Conservation (phyloP, 2,797 vertebrate species). For the Synaphobranchus kaupii region DNA sequence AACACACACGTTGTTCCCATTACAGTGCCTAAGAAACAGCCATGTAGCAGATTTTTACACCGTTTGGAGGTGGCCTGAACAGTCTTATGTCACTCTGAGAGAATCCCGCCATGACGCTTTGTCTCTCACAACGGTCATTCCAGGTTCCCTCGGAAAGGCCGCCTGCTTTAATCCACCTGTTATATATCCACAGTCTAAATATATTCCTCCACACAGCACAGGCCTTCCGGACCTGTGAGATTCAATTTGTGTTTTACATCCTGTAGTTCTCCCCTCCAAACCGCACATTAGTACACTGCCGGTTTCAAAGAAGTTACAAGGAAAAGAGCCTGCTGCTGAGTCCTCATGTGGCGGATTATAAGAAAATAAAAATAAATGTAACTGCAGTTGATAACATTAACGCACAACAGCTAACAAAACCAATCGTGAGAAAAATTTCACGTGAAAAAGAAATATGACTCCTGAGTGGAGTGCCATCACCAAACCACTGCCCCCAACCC, state of each 20-base stretch:
- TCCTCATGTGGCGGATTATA: neutral
- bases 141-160: neutral
- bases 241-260: constrained; percentile 4
- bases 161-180: neutral
- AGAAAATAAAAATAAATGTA: neutral
- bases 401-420: neutral
- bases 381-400: neutral
- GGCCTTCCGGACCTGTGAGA: neutral
- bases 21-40: neutral
- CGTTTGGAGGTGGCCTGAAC: neutral
- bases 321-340: neutral
- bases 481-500: neutral
- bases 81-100: neutral
- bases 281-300: neutral
- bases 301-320: neutral
- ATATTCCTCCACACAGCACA: neutral
- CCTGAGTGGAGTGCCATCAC: neutral
- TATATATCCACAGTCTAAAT: neutral
- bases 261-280: neutral
- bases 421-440: neutral
- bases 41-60: neutral
- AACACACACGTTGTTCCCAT: neutral
- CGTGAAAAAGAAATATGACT: neutral
- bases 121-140: neutral
- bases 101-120: neutral